Evolutionary conservation across 2,797 vertebrate species (phyloP).

Genomic region (Tokudaia tokunoshimensis): DNA sequence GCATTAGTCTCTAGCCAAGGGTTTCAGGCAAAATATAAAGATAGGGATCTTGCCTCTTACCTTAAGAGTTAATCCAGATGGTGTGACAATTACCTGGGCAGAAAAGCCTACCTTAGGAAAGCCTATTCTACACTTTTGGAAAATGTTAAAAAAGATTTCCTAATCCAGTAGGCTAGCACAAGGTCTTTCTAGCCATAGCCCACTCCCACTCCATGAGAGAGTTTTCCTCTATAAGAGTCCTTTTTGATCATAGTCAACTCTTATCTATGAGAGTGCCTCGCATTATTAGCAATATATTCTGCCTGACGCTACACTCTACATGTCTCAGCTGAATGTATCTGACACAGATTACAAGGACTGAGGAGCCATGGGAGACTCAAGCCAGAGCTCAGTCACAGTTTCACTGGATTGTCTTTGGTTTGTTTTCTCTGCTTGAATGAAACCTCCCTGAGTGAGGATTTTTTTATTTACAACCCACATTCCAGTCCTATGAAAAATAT

Average conservation of each 20-base stretch:
- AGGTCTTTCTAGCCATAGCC: no score
- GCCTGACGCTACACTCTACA: not conserved
- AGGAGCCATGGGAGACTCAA: not conserved
- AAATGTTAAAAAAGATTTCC: not conserved
- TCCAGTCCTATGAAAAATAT: not conserved
- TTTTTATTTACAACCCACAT: constrained; percentile 15
- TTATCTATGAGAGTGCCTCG: not conserved
- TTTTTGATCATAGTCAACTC: not conserved
- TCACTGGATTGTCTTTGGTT: not conserved
- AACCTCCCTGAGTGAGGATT: not conserved
- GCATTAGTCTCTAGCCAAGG: not conserved
- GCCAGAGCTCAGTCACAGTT: not conserved
- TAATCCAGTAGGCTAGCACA: not conserved
- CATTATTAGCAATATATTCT: not conserved
- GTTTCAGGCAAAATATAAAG: not conserved
- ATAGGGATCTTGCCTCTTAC: not conserved
- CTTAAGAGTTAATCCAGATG: not conserved
- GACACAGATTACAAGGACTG: not conserved
- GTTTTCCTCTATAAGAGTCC: not conserved
- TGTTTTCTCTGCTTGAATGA: not conserved
- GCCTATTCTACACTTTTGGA: not conserved
- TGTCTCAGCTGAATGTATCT: not conserved
- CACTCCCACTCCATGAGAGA: not conserved
- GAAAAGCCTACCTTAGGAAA: not conserved
- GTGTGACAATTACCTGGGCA: not conserved